These are phyloP conservation scores for Littorina saxatilis DNA, from an alignment of 1,140 invertebrate genomes.

Conservation along the genomic window DNA sequence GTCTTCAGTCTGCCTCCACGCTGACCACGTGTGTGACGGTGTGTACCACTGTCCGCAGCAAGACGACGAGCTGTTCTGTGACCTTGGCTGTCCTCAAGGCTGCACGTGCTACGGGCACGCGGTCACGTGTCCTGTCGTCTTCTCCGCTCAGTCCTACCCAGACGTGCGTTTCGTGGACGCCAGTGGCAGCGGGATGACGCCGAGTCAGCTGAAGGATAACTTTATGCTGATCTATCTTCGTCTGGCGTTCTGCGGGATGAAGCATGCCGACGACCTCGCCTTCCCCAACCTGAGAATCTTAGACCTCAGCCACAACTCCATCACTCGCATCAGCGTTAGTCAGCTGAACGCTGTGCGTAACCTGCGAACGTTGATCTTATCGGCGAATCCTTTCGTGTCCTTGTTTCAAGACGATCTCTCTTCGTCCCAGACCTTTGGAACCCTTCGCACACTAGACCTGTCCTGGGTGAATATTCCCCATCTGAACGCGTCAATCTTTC, in stretches of 20 bases:
- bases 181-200: background rate
- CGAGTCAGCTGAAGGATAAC: background rate
- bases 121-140: background rate
- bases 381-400: background rate
- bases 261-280: background rate
- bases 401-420: background rate
- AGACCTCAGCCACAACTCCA: conserved; percentile 1
- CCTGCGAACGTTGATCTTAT: background rate
- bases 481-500: background rate
- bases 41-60: conserved; percentile 16
- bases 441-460: background rate
- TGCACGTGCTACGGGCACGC: conserved; percentile 1
- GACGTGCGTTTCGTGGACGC: background rate
- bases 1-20: conserved; percentile 7
- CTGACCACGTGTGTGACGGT: conserved; percentile 34
- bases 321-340: background rate
- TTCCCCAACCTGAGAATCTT: background rate
- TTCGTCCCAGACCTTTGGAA: background rate
- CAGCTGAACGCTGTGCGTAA: background rate
- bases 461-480: background rate
- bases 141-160: background rate
- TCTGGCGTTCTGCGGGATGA: background rate
- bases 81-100: background rate
- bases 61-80: conserved; percentile 17
- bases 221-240: background rate